Conservation (phyloP, 2,888 invertebrate genomes). For the Tortrix viridana region DNA sequence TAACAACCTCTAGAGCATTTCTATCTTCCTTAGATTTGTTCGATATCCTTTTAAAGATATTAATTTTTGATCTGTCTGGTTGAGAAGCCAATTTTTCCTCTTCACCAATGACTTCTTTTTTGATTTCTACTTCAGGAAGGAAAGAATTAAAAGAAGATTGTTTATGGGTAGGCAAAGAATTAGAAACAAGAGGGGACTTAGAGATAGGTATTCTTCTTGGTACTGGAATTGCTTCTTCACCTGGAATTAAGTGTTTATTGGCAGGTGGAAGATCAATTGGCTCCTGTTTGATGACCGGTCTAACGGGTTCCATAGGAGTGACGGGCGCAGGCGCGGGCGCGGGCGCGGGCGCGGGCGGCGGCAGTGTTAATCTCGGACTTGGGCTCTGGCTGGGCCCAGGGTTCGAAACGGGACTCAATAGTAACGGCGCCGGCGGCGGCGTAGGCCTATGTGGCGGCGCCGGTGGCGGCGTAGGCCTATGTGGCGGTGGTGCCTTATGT, state of each 20-base stretch:
- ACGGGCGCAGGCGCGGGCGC: conserved; percentile 24
- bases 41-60: conserved; percentile 94
- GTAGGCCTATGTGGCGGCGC: conserved; percentile 41
- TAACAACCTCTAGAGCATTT: conserved; percentile 67
- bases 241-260: conserved; percentile 50
- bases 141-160: conserved; percentile 60
- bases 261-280: conserved; percentile 59
- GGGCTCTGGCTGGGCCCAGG: conserved; percentile 12
- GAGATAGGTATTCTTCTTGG: conserved; percentile 80
- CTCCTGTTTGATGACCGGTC: conserved; percentile 71
- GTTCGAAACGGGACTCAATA: not conserved
- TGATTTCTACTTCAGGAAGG: conserved; percentile 72
- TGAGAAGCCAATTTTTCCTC: conserved; percentile 88
- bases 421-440: not conserved
- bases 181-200: conserved; percentile 75
- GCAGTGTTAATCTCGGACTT: conserved; percentile 1
- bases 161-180: conserved; percentile 67
- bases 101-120: conserved; percentile 80
- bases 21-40: conserved; percentile 88
- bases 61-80: conserved; percentile 93
- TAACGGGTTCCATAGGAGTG: conserved; percentile 53
- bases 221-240: conserved; percentile 76
- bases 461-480: conserved; percentile 38
- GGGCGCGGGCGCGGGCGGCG: conserved; percentile 11
- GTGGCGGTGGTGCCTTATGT: conserved; percentile 43